These are phyloP conservation scores for Penaeus monodon DNA, from an alignment of 2,888 invertebrate genomes.

Conservation along the genomic window DNA sequence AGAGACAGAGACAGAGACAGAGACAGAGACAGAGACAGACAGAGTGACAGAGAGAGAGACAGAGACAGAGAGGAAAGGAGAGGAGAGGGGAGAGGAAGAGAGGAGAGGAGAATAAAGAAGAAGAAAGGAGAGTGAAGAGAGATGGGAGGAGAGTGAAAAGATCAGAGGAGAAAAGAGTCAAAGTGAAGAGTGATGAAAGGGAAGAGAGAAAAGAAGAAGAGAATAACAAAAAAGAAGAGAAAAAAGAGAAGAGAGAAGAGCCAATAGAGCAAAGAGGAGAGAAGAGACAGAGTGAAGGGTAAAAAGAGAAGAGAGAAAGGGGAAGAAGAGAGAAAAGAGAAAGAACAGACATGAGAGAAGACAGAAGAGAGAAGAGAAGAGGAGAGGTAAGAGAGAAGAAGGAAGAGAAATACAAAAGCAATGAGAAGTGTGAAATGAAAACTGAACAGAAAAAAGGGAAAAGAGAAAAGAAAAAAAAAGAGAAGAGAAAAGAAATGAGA, in stretches of 20 bases:
- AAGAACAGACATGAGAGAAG: background rate
- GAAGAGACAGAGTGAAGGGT: background rate
- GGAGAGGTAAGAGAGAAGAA: too few relatives aligned
- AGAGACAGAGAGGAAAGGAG: background rate
- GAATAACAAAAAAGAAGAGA: too few relatives aligned
- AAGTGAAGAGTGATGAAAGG: background rate
- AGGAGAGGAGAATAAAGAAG: background rate
- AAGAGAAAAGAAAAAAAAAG: too few relatives aligned
- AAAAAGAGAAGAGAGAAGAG: background rate
- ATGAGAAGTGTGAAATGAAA: too few relatives aligned
- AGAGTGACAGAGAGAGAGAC: background rate
- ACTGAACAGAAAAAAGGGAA: too few relatives aligned
- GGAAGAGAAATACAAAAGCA: too few relatives aligned
- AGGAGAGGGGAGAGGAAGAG: background rate
- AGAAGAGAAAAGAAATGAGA: too few relatives aligned
- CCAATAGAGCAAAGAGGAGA: too few relatives aligned
- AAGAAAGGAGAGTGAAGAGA: background rate
- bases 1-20: too few relatives aligned
- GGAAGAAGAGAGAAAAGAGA: background rate
- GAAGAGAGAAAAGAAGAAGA: background rate
- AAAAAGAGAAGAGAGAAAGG: background rate
- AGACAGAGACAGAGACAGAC: background rate
- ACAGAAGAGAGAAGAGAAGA: too few relatives aligned
- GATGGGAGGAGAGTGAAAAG: background rate
- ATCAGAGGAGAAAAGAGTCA: background rate